phyloP scores from a whole-genome alignment of 2,888 invertebrate genomes.

The Latheticus oryzae region DNA sequence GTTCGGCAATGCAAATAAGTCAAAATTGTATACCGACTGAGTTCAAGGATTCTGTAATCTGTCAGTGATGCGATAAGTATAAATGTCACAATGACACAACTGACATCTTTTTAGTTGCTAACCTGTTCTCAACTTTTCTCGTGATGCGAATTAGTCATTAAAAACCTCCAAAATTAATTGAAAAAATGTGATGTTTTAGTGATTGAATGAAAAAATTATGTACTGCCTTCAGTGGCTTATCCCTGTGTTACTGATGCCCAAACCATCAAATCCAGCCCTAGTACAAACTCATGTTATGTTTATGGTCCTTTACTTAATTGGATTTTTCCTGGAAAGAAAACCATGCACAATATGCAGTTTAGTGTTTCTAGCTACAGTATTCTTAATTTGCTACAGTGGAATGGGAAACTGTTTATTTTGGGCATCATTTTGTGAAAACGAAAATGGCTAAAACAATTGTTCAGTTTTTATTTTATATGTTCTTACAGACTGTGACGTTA shows the following conservation, averaged over 20 bases:
- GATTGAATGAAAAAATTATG: conserved; percentile 69
- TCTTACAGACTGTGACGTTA: no score
- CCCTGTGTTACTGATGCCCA: conserved; percentile 96
- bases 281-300: conserved; percentile 98
- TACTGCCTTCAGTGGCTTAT: conserved; percentile 98
- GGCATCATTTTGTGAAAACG: conserved; percentile 81
- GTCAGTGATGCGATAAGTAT: conserved; percentile 32
- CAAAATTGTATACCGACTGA: conserved; percentile 36
- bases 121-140: no score
- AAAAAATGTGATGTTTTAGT: conserved; percentile 36
- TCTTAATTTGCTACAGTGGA: conserved; percentile 95
- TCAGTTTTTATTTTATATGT: background rate
- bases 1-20: no score
- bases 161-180: no score
- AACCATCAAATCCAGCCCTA: conserved; percentile 95
- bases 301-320: conserved; percentile 94
- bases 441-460: conserved; percentile 61
- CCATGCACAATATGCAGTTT: conserved; percentile 98
- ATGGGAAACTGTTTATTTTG: conserved; percentile 95
- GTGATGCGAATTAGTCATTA: no score
- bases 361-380: conserved; percentile 93
- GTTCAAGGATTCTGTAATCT: conserved; percentile 16
- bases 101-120: conserved; percentile 32
- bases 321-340: conserved; percentile 96
- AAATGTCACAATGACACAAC: no score